Evolutionary conservation across 2,113 vertebrate species (phyloP), one percentile per base, ranked within the genome.

Genomic region (Thomomys bottae): DNA sequence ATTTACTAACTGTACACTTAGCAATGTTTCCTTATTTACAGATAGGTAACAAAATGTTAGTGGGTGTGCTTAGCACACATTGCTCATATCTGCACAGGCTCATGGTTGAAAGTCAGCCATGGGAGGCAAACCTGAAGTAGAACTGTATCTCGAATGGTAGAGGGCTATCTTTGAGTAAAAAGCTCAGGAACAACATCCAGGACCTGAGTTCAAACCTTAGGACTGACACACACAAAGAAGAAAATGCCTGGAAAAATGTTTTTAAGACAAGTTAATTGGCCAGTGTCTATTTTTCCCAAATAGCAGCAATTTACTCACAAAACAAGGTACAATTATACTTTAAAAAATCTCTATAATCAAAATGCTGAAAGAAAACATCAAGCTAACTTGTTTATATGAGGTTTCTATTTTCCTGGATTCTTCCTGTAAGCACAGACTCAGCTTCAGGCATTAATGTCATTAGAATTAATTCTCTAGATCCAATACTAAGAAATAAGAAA

Each of bases 401-500:
- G 63, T 94, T 84, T 75, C 57, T 57, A 59, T 81, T 93, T 97
- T 88, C 73, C 21, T 54, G 63, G 77, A 95, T 91, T 87, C 95
- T 87, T 94, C 28, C 63, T 72, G 36, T 84, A 67, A 95, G 92
- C 57, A 87, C 54, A 95, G 63, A 84, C 86, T 95, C 87, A 95
- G 79, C 78, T 96, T 64, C 26, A 68, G 71, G 34, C 6, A 82
- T 66, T 83, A 94, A 71, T 86, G 93, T 86, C 4, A 0, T 90
- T 92, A 90, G 61, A 97, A 96, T 95, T 95, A 97, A 93, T 45
- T 93, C 94, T 87, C 70, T 89, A 93, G n/a, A 96, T 96, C 95
- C 82, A 84, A 94, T 3, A 18, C 79, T 76, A 95, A 82, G 88
- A 70, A 95, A 95, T 23, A 90, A 95, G 90, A 21, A 87, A 90